Conservation (phyloP, 2,888 invertebrate species). For the Orchesellides sinensis region DNA sequence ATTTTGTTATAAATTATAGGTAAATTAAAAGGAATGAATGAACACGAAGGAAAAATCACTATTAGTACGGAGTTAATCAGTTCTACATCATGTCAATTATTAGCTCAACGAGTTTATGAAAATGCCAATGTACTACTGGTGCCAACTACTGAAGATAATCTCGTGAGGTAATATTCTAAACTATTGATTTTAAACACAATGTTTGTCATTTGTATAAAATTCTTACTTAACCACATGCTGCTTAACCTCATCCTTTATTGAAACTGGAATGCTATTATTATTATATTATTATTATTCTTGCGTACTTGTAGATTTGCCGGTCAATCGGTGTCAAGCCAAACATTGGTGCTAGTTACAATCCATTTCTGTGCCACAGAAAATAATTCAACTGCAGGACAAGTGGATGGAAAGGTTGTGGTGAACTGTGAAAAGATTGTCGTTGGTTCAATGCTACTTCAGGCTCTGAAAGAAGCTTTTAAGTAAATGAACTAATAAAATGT, state of each 20-base stretch:
- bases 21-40: not conserved
- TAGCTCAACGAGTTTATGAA: not conserved
- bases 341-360: not conserved
- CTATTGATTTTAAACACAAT: not conserved
- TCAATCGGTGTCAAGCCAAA: not conserved
- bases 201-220: no score
- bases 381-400: not conserved
- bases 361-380: not conserved
- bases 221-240: no score
- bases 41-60: not conserved
- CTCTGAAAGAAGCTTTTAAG: not conserved
- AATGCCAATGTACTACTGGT: not conserved
- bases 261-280: no score
- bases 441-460: not conserved
- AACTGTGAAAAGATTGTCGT: not conserved
- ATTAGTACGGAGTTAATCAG: not conserved
- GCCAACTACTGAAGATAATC: not conserved
- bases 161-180: not conserved
- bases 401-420: not conserved
- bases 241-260: no score
- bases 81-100: not conserved
- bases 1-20: not conserved
- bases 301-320: not conserved
- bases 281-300: not conserved
- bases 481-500: not conserved